phyloP scores from a whole-genome alignment of 2,113 vertebrate species.

The Telmatochromis sp. region DNA sequence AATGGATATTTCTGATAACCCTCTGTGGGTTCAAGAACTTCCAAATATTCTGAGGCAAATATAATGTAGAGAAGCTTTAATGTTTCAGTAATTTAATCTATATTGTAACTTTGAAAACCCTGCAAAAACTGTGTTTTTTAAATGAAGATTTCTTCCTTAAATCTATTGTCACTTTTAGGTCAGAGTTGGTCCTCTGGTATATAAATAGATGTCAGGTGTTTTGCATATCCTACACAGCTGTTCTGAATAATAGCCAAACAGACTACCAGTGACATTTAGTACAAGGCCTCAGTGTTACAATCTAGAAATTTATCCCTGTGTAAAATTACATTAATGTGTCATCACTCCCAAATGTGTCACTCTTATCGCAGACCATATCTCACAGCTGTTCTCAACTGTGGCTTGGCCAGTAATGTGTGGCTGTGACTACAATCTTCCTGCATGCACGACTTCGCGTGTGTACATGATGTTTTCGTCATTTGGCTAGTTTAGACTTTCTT shows the following conservation, averaged over 20 bases:
- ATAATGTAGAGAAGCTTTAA: neutral
- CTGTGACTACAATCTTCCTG: neutral
- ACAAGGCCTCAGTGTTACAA: neutral
- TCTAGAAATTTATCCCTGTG: constrained; percentile 1
- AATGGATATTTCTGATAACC: neutral
- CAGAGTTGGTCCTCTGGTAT: neutral
- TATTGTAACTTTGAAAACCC: neutral
- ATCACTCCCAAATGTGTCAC: constrained; percentile 6
- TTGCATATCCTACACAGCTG: neutral
- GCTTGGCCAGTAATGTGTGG: neutral
- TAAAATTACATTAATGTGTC: constrained; percentile 16
- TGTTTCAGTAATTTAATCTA: neutral
- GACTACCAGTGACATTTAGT: neutral
- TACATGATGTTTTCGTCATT: neutral
- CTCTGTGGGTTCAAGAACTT: neutral
- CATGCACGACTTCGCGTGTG: neutral
- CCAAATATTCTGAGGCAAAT: neutral
- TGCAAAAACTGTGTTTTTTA: neutral
- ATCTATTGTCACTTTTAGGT: neutral
- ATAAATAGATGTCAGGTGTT: neutral
- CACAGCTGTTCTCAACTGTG: constrained; percentile 11
- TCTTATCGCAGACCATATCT: constrained; percentile 1
- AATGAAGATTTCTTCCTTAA: neutral
- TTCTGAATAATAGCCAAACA: neutral
- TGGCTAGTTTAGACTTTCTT: neutral